phyloP scores from a whole-genome alignment of 2,113 vertebrate genomes.

The Triplophysa dalaica region DNA sequence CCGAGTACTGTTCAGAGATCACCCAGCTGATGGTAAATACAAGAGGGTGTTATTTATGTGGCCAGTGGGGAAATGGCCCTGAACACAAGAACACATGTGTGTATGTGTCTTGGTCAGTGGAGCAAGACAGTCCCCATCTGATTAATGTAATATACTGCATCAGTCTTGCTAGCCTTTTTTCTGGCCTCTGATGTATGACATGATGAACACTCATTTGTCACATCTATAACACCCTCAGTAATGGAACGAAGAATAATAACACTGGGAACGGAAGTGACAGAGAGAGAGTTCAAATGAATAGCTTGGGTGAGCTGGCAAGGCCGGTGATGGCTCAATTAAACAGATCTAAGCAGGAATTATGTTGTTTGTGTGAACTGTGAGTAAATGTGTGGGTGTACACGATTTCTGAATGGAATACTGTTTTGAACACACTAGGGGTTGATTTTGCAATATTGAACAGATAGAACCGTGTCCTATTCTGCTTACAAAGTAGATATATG shows the following conservation, averaged over 20 bases:
- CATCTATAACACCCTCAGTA: constrained; percentile 54
- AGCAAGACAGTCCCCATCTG: constrained; percentile 1
- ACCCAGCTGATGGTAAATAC: constrained; percentile 23
- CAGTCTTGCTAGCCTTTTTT: constrained; percentile 1
- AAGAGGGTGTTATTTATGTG: constrained; percentile 7
- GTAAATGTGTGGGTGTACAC: background rate
- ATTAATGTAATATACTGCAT: constrained; percentile 25
- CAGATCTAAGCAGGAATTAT: constrained; percentile 46
- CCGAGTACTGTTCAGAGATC: constrained; percentile 8
- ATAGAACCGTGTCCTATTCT: too few species aligned
- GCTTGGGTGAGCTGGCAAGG: constrained; percentile 63
- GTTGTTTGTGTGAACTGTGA: constrained; percentile 8
- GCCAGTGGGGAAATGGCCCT: constrained; percentile 23
- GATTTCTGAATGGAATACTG: background rate
- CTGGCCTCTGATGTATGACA: constrained; percentile 19
- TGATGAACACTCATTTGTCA: constrained; percentile 46
- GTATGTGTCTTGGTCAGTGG: constrained; percentile 14
- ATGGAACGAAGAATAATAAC: constrained; percentile 15
- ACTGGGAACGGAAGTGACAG: constrained; percentile 12
- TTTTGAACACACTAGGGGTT: background rate
- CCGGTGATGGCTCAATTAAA: constrained; percentile 70
- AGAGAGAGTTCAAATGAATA: constrained; percentile 62
- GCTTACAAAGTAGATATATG: too few species aligned
- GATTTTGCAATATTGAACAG: too few species aligned
- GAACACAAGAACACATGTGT: constrained; percentile 32